Evolutionary conservation across 2,113 vertebrate genomes (phyloP).

Genomic region (Laticauda laticaudata): DNA sequence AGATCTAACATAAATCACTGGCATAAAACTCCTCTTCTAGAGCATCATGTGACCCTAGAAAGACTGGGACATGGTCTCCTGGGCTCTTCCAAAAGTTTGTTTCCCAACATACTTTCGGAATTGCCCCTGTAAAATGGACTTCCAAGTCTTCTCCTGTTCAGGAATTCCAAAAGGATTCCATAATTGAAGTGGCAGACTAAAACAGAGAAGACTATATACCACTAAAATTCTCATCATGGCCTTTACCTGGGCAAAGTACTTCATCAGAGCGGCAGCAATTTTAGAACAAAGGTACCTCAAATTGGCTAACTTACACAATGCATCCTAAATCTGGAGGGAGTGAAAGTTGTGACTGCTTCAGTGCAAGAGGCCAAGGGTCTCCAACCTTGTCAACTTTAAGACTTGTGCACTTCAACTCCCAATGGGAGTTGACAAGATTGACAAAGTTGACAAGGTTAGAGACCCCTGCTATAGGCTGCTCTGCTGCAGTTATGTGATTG

Average conservation of each 20-base stretch:
- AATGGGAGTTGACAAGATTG: no score
- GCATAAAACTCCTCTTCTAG: background rate
- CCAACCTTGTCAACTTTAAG: no score
- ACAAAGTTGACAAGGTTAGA: no score
- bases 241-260: background rate
- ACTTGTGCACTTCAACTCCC: no score
- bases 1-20: background rate
- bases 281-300: background rate
- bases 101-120: background rate
- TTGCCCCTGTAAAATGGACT: background rate
- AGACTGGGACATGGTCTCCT: background rate
- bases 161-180: background rate
- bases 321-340: background rate
- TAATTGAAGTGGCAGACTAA: background rate
- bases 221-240: background rate
- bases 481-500: background rate
- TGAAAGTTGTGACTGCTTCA: background rate
- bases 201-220: background rate
- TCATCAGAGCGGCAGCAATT: background rate
- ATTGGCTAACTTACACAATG: background rate
- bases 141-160: background rate
- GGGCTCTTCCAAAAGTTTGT: background rate
- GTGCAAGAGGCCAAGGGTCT: background rate
- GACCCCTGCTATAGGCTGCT: no score
- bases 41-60: background rate